Evolutionary conservation across 2,113 vertebrate species (phyloP), one percentile per base, ranked within the genome.

Genomic region (Seriola dumerili): DNA sequence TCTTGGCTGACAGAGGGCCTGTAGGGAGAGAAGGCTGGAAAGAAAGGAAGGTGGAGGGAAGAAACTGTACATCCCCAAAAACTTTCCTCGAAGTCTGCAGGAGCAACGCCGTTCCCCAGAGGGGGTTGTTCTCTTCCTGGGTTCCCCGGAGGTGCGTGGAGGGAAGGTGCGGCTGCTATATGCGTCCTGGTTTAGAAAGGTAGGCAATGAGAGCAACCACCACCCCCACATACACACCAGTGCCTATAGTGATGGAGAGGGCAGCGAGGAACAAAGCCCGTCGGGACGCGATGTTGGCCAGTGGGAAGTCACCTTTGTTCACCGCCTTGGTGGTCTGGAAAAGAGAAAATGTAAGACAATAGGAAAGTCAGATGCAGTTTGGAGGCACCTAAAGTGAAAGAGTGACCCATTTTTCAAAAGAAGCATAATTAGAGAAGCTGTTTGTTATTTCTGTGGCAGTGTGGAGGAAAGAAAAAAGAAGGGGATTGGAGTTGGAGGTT

Each of bases 191-290:
- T 95, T 99, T 98, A 9, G 98, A 99, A 89, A 99, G 96, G 88
- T 99, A 99, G 80, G 98, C 98, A 3, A 98, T 97, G 90, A 99
- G 96, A 0, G 98, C 97, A 80, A 99, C 97, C 88, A 98, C 96
- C 81, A 99, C 97, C 0, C 98, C 98, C 36, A 99, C 96, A 16
- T 99, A 99, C 65, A 99, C 96, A 38, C 98, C 98, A 0, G 98
- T 96, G 84, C 98, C 98, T 17, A 99, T 97, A 67, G 97, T 98
- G 85, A 99, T 99, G 94, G 98, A 97, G 81, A 99, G 98, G 0
- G 96, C 97, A 0, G 98, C 98, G 5, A 99, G 95, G 95, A 99
- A 99, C 65, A 99, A 94, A 74, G 98, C 98, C 81, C 97, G 93
- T 36, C 98, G 96, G 46, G 98, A 99, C 44, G 97, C 96, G 68